A percentile compares a stretch with the other conserved stretches of the same genome.
phyloP scores from a whole-genome alignment of 1,140 invertebrate genomes.

The Drosophila insularis region DNA sequence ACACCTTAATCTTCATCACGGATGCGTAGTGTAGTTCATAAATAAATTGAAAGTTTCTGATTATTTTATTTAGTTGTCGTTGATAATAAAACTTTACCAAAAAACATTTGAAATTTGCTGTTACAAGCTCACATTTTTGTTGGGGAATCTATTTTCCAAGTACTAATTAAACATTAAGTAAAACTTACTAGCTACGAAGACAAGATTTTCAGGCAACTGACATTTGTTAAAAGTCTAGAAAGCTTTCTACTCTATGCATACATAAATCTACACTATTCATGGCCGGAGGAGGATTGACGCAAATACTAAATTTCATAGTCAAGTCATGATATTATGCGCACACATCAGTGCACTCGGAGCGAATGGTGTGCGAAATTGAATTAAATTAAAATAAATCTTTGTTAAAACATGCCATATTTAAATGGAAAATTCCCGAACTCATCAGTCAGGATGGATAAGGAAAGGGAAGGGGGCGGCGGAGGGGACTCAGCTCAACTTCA shows the following conservation, averaged over 20 bases:
- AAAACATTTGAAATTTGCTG: too few relatives aligned
- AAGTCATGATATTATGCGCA: conserved; percentile 70
- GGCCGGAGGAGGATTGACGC: conserved; percentile 12
- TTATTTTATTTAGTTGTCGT: neutral
- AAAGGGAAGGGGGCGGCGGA: too few relatives aligned
- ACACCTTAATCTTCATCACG: neutral
- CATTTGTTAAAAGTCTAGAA: neutral
- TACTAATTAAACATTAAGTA: neutral
- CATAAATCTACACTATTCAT: neutral
- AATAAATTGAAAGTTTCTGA: neutral
- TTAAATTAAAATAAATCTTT: conserved; percentile 73
- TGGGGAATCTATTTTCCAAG: neutral
- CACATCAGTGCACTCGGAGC: conserved; percentile 64
- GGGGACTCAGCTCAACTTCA: conserved; percentile 3
- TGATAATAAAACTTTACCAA: too few relatives aligned
- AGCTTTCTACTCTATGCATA: neutral
- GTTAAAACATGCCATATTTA: conserved; percentile 33
- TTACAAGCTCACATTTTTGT: too few relatives aligned
- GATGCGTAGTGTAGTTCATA: neutral
- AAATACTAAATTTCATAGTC: conserved; percentile 52
- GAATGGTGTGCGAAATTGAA: conserved; percentile 43
- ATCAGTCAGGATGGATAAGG: neutral
- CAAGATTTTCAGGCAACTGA: neutral
- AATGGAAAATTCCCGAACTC: neutral
- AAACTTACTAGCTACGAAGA: too few relatives aligned